Evolutionary conservation across 2,113 vertebrate genomes (phyloP).

Genomic region (Muscicapa adusta): DNA sequence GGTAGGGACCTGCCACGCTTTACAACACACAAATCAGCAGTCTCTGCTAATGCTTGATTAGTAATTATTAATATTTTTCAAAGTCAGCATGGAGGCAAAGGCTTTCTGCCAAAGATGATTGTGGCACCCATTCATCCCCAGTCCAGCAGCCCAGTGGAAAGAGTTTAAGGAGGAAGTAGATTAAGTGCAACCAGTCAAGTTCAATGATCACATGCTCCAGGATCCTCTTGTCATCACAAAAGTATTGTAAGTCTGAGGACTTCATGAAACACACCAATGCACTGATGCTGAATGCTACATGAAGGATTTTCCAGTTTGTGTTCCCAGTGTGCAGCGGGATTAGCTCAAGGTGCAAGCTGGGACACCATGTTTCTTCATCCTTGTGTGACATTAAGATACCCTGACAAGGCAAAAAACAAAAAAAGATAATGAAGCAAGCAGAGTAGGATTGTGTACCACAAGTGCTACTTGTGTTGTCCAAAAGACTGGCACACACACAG

Average conservation of each 20-base stretch:
- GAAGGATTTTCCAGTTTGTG: background rate
- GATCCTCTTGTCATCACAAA: background rate
- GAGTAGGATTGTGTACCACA: background rate
- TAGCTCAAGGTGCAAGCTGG: background rate
- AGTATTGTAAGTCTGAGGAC: background rate
- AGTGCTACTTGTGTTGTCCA: background rate
- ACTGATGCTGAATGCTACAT: background rate
- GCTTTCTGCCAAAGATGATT: background rate
- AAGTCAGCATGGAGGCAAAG: background rate
- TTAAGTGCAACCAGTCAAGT: background rate
- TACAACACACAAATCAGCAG: background rate
- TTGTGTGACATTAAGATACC: too few relatives aligned
- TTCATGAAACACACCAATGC: background rate
- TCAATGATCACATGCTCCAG: background rate
- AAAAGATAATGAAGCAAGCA: background rate
- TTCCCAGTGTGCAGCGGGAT: fast-evolving
- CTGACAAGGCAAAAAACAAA: background rate
- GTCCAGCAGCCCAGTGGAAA: background rate
- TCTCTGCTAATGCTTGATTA: background rate
- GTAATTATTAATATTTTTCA: background rate
- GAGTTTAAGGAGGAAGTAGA: background rate
- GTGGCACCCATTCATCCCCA: fast-evolving
- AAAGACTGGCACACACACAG: background rate
- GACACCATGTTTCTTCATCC: background rate
- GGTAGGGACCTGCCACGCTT: background rate